Percentiles rank a stretch among this genome's conserved stretches.
phyloP scores from a whole-genome alignment of 2,797 vertebrate genomes.

The Erithacus rubecula region DNA sequence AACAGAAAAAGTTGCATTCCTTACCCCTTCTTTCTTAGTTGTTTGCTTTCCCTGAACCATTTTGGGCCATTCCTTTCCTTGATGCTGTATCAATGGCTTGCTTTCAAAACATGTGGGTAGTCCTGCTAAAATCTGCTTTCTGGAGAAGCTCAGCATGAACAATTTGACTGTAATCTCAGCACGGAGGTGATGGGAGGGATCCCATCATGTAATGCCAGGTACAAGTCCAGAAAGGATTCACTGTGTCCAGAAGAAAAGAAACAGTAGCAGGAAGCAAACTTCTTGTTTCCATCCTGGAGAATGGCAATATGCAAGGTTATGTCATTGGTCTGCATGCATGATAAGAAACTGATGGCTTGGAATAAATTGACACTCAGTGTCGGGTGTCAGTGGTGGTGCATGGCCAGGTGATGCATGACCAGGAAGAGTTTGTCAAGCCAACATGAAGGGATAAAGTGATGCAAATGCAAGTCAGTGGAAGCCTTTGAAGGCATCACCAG shows the following conservation, averaged over 20 bases:
- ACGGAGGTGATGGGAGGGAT: not conserved
- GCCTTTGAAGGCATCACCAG: not conserved
- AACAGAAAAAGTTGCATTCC: not conserved
- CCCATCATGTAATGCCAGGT: not conserved
- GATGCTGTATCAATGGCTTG: not conserved
- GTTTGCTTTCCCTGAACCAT: not conserved
- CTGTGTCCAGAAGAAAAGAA: not conserved
- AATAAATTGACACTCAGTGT: not conserved
- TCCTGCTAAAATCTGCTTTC: not conserved
- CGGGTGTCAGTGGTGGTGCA: not conserved
- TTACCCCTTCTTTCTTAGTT: not conserved
- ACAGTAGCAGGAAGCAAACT: not conserved
- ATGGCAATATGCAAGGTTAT: not conserved
- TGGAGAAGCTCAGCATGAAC: not conserved
- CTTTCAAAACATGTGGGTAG: not conserved
- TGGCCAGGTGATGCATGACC: not conserved
- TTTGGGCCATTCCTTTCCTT: not conserved
- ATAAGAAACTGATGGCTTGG: not conserved
- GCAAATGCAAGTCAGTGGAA: not conserved
- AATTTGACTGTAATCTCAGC: not conserved
- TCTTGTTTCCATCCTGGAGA: rapidly evolving
- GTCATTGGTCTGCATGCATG: not conserved
- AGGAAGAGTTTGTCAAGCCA: not conserved
- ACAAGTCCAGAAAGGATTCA: not conserved
- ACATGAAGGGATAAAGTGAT: not conserved